Conservation (phyloP, 2,888 invertebrate species). For the Scaptodrosophila latifasciaeformis region DNA sequence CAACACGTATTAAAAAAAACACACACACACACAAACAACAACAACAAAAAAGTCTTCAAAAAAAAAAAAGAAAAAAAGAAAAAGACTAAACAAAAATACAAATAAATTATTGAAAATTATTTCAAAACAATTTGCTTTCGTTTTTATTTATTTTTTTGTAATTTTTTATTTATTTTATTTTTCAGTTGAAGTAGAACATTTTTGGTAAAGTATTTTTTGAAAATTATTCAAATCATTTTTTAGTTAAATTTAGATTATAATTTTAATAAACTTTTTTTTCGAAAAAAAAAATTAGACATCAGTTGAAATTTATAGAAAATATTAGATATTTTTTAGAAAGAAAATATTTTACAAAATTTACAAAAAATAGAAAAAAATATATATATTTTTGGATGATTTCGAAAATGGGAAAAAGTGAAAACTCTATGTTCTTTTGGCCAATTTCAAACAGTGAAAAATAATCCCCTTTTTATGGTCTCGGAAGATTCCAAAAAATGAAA, state of each 20-base stretch:
- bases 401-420: too few relatives aligned
- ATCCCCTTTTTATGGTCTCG: too few relatives aligned
- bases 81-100: too few relatives aligned
- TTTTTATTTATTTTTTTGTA: slow-evolving; percentile 17
- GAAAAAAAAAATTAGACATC: not conserved
- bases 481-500: too few relatives aligned
- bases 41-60: slow-evolving; percentile 15
- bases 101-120: slow-evolving; percentile 60
- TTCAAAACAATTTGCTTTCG: slow-evolving; percentile 43
- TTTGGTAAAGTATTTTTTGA: slow-evolving; percentile 16
- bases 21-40: slow-evolving; percentile 3
- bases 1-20: slow-evolving; percentile 2
- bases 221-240: slow-evolving; percentile 25
- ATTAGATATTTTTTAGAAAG: too few relatives aligned
- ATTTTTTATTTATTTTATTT: slow-evolving; percentile 11
- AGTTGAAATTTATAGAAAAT: too few relatives aligned
- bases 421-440: too few relatives aligned
- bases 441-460: too few relatives aligned
- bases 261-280: not conserved
- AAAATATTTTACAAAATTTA: too few relatives aligned
- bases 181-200: too few relatives aligned
- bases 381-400: too few relatives aligned
- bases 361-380: too few relatives aligned
- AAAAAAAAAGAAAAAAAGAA: slow-evolving; percentile 14
- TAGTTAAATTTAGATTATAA: slow-evolving; percentile 3